phyloP scores from a whole-genome alignment of 2,113 vertebrate genomes.

The Thomomys bottae region DNA sequence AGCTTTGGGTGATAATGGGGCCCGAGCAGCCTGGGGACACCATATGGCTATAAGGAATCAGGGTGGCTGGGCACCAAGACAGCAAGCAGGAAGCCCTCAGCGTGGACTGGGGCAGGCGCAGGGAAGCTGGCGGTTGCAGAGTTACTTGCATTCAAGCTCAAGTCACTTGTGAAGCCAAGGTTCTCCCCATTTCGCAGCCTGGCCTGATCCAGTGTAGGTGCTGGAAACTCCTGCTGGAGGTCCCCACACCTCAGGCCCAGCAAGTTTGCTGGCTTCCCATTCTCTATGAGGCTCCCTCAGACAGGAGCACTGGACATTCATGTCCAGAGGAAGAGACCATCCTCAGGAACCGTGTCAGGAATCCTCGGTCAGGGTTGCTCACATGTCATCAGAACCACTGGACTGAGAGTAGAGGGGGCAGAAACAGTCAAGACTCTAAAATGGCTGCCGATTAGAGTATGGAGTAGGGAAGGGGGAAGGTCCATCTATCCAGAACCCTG shows the following conservation, averaged over 20 bases:
- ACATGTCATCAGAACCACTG: neutral
- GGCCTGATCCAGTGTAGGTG: accelerated
- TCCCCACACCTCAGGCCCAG: neutral
- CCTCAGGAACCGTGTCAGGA: neutral
- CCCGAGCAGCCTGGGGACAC: no score
- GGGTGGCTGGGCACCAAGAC: accelerated
- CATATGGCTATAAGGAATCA: no score
- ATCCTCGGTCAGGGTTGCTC: neutral
- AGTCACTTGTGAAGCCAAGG: neutral
- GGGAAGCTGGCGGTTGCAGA: neutral
- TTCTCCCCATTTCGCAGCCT: no score
- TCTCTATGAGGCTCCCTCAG: neutral
- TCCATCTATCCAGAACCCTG: neutral
- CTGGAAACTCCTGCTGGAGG: neutral
- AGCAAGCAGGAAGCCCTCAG: neutral
- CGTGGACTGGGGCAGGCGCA: neutral
- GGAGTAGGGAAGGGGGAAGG: neutral
- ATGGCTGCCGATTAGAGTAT: neutral
- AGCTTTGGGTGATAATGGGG: no score
- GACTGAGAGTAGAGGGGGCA: accelerated
- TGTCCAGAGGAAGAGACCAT: accelerated
- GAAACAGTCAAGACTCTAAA: neutral
- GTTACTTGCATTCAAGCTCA: no score
- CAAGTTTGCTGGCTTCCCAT: no score
- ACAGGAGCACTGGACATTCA: neutral